phyloP scores from a whole-genome alignment of 2,797 vertebrate genomes.

The Setipinna tenuifilis region DNA sequence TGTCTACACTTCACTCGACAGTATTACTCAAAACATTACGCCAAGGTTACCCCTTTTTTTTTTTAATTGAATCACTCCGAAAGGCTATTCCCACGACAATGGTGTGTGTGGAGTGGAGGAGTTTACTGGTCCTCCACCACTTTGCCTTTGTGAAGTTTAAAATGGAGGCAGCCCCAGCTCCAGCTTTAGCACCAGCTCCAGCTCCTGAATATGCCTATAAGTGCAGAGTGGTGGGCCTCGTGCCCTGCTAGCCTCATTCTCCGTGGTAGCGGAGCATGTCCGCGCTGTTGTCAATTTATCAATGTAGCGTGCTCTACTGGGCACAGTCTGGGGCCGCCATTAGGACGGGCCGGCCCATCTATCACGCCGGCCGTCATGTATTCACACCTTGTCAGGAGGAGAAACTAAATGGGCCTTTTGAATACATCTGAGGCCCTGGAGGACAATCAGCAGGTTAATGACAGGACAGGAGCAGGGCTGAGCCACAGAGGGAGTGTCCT shows the following conservation, averaged over 20 bases:
- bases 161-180: too few species aligned
- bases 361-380: constrained; percentile 96
- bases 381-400: constrained; percentile 92
- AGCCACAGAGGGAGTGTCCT: neutral
- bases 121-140: too few species aligned
- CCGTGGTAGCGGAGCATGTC: constrained; percentile 93
- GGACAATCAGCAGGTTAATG: constrained; percentile 86
- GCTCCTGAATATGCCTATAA: neutral
- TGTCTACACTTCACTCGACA: neutral
- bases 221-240: constrained; percentile 50
- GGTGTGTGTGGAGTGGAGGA: too few species aligned
- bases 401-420: constrained; percentile 98
- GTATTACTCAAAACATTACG: too few species aligned
- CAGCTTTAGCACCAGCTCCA: neutral
- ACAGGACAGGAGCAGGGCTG: neutral
- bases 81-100: neutral
- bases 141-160: too few species aligned
- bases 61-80: too few species aligned
- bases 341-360: constrained; percentile 99
- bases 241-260: constrained; percentile 95
- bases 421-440: constrained; percentile 98
- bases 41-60: too few species aligned
- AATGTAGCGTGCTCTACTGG: constrained; percentile 99
- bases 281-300: constrained; percentile 99
- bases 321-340: constrained; percentile 99